Conservation (phyloP, 2,888 invertebrate species). For the Mesorhabditis spiculigera region DNA sequence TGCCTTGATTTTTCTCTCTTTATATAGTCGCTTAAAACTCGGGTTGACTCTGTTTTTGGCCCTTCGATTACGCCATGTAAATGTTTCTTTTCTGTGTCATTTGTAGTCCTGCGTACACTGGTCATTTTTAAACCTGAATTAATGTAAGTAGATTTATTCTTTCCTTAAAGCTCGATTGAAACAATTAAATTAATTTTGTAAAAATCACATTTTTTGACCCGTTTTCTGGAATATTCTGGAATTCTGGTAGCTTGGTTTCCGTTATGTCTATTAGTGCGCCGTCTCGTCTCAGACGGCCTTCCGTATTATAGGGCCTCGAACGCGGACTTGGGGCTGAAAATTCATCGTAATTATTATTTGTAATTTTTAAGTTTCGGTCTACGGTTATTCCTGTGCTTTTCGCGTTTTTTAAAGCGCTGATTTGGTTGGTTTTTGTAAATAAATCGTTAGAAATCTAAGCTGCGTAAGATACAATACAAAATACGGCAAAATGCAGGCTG, state of each 20-base stretch:
- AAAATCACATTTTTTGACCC: background rate
- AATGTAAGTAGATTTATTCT: background rate
- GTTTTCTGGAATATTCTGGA: background rate
- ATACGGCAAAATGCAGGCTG: too few species aligned
- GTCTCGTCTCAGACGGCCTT: constrained; percentile 16
- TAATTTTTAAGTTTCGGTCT: background rate
- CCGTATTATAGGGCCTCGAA: constrained; percentile 27
- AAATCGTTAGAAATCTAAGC: too few species aligned
- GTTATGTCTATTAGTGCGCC: background rate
- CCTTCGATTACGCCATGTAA: too few species aligned
- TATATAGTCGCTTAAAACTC: too few species aligned
- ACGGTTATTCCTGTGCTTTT: background rate
- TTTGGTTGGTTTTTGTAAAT: too few species aligned
- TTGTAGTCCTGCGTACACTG: too few species aligned
- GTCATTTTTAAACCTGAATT: too few species aligned
- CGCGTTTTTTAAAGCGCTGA: too few species aligned
- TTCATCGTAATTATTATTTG: background rate
- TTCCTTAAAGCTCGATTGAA: background rate
- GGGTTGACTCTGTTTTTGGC: too few species aligned
- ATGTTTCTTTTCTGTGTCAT: too few species aligned
- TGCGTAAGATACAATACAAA: too few species aligned
- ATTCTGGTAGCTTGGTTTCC: background rate
- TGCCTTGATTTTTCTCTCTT: background rate
- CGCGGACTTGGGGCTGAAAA: constrained; percentile 39
- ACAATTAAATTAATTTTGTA: background rate